Evolutionary conservation across 2,888 invertebrate species (phyloP), one percentile per base, ranked within the genome.

Genomic region (Cinara cedri): DNA sequence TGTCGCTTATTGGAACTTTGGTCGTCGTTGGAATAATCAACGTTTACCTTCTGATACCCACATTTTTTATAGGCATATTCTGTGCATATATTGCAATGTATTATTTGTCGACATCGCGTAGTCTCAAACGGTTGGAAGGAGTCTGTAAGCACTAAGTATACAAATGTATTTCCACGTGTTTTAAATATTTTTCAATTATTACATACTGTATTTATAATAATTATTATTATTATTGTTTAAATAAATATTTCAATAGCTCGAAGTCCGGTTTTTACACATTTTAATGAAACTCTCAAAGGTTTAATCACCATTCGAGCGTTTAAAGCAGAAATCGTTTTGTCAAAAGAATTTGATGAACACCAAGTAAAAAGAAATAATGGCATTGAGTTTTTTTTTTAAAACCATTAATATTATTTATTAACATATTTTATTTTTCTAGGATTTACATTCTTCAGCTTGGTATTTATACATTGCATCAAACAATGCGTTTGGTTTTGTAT

Each of bases 401-500:
- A 72, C 14, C 16, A 54, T 62, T 21, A 24, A 51, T 24, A n/a
- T n/a, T n/a, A n/a, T n/a, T n/a, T n/a, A n/a, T n/a, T n/a, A n/a
- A n/a, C n/a, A 13, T 24, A 26, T 55, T 19, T 13, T 54, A 6
- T 51, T 42, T 44, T 63, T 66, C 9, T 74, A 82, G 82, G 82
- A 82, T 75, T 74, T 82, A 74, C 82, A 82, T 81, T 81, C 96
- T 75, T 93, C 97, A 1, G 93, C 97, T 6, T 98, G 95, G 93
- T 97, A 91, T 85, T 88, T 95, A 84, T 96, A 96, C 86, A 90
- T 98, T 76, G 90, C 94, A 0, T 92, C 94, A 6, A 94, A 94
- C n/a, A 90, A 97, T 82, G 97, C 98, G 83, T 96, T 98, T 84
- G 97, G 96, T 0, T 93, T 96, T 84, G 94, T 94, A 90, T 87